Percentiles rank a stretch among this genome's conserved stretches.
Conservation (phyloP, 2,888 invertebrate species). For the Celastrina argiolus region DNA sequence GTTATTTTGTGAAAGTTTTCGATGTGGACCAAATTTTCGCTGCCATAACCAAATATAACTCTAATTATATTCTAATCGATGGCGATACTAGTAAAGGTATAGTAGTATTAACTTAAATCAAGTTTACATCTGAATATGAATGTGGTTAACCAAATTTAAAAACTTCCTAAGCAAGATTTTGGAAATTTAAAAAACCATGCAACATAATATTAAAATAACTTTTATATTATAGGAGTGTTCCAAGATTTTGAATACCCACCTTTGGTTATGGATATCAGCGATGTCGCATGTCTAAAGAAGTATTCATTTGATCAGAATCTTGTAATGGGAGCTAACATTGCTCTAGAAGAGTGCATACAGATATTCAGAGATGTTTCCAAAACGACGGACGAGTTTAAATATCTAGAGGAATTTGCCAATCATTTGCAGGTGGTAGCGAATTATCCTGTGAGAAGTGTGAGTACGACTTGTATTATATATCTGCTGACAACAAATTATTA, state of each 20-base stretch:
- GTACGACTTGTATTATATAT: slow-evolving; percentile 29
- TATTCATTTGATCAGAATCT: slow-evolving; percentile 56
- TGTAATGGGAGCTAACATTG: slow-evolving; percentile 77
- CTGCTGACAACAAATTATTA: background rate
- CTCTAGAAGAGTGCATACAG: slow-evolving; percentile 74
- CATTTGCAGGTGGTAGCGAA: slow-evolving; percentile 81
- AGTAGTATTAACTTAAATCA: too few relatives aligned
- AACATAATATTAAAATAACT: background rate
- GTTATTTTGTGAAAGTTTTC: slow-evolving; percentile 69
- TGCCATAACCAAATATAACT: slow-evolving; percentile 56
- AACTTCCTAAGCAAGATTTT: too few relatives aligned
- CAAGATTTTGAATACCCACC: slow-evolving; percentile 52
- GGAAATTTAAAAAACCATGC: too few relatives aligned
- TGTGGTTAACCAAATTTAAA: too few relatives aligned
- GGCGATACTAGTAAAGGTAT: slow-evolving; percentile 86
- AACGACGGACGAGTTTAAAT: slow-evolving; percentile 63
- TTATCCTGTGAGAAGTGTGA: slow-evolving; percentile 80
- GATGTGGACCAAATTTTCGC: slow-evolving; percentile 67
- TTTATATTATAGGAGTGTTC: slow-evolving; percentile 48
- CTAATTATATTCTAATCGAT: slow-evolving; percentile 78
- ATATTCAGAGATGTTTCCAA: slow-evolving; percentile 58
- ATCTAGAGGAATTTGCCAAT: slow-evolving; percentile 72
- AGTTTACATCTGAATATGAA: too few relatives aligned
- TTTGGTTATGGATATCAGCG: slow-evolving; percentile 58
- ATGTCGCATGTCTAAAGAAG: slow-evolving; percentile 50